phyloP scores from a whole-genome alignment of 2,797 vertebrate species.

The Decapterus maruadsi region DNA sequence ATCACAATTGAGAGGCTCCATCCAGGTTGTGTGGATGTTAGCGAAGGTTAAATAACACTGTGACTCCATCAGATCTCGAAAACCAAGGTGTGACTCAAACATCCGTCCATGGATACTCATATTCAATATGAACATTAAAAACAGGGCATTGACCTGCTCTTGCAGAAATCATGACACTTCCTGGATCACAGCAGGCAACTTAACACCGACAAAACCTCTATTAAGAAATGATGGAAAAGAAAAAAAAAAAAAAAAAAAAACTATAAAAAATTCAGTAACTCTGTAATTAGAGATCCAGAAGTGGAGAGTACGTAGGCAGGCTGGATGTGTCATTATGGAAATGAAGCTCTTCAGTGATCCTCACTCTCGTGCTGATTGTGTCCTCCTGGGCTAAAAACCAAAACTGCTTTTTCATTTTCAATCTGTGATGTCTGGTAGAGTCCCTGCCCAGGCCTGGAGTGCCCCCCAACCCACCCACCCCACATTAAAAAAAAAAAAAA shows the following conservation, averaged over 20 bases:
- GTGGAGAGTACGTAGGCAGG: not conserved
- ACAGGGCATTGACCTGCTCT: not conserved
- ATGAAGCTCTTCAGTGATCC: constrained; percentile 19
- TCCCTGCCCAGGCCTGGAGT: not conserved
- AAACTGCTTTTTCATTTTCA: constrained; percentile 10
- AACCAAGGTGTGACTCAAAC: not conserved
- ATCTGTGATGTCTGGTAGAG: constrained; percentile 4
- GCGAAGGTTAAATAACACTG: not conserved
- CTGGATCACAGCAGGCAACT: constrained; percentile 4
- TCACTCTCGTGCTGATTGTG: not conserved
- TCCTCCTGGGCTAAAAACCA: constrained; percentile 1
- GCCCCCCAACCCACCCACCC: not conserved
- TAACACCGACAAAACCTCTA: constrained; percentile 1
- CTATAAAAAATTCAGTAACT: not conserved
- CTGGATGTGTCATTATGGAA: not conserved
- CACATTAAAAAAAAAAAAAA: not conserved
- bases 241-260: not conserved
- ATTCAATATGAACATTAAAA: too few species aligned
- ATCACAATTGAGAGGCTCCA: too few species aligned
- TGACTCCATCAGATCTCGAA: not conserved
- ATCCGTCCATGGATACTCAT: not conserved
- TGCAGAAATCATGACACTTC: not conserved
- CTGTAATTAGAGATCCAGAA: not conserved
- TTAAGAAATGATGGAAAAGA: not conserved
- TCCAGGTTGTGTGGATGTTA: too few species aligned